Base-by-base conservation (phyloP, 2,888 invertebrate genomes). In the Mesorhabditis spiculigera region DNA sequence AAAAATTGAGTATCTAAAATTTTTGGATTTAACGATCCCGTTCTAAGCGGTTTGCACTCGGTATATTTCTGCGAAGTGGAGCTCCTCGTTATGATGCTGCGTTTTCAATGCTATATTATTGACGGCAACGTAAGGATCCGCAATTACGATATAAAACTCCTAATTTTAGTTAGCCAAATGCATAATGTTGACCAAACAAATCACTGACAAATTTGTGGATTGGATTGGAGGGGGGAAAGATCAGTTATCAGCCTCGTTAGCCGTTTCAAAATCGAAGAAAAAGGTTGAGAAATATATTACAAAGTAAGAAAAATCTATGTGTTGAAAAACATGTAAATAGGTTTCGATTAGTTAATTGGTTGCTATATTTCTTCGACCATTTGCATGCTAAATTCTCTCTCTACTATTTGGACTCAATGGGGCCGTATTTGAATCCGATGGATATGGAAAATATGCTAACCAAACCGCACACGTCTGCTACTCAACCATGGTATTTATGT, bases 81-180 rank as follows among this genome's bases (percentile, higher is more conserved):
- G 8, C n/a, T 50, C 8, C 58, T 50, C 10, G 8, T 13, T n/a
- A 13, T 50, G 58, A 13, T 50, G 58, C 58, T 50, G 3, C 8
- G n/a, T 13, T 50, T 50, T 10, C 58, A 50, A n/a, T 50, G 58
- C 58, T 50, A 10, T 10, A 50, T 50, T n/a, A n/a, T 50, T 50
- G 58, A 50, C n/a, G 58, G 58, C 10, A 50, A 50, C n/a, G 58
- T 50, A 50, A 13, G 58, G 58, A 50, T 50, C n/a, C n/a, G n/a
- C n/a, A 50, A 50, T 13, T 50, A 50, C 10, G 8, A 50, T 13
- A 50, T 13, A n/a, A 50, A 50, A n/a, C 58, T 50, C 1, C 3
- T n/a, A 50, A 13, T 10, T 50, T 50, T 50, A 50, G 58, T 50
- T 50, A 50, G 58, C n/a, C 10, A 50, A 50, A 50, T 13, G 58